Evolutionary conservation across 1,140 invertebrate species (phyloP).

Genomic region (Sesamia nonagrioides): DNA sequence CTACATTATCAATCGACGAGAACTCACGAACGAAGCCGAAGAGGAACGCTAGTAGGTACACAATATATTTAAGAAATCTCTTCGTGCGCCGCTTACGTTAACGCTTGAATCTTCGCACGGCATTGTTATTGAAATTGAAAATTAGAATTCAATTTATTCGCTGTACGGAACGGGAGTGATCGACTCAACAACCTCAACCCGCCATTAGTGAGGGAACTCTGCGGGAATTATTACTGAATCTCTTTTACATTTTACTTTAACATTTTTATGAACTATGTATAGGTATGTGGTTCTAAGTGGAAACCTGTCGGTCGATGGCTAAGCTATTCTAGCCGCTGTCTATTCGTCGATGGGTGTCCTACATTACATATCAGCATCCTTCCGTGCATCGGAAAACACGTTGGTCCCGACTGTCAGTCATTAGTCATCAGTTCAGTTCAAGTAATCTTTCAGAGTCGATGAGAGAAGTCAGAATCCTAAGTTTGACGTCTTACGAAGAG

Average conservation of each 20-base stretch:
- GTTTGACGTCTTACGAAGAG: no score
- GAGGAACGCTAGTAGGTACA: conserved; percentile 4
- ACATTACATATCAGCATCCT: no score
- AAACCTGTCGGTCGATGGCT: no score
- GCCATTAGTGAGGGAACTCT: conserved; percentile 45
- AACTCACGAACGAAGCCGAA: not conserved
- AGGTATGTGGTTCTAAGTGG: no score
- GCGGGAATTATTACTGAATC: conserved; percentile 47
- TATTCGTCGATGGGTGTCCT: no score
- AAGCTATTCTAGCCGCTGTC: no score
- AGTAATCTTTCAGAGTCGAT: no score
- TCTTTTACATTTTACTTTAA: conserved; percentile 47
- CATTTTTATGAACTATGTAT: not conserved
- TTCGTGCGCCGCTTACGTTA: conserved; percentile 48
- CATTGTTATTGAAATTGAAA: conserved; percentile 70
- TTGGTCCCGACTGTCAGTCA: no score
- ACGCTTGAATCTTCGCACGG: conserved; percentile 49
- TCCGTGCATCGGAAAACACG: no score
- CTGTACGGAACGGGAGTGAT: conserved; percentile 53
- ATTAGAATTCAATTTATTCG: conserved; percentile 72
- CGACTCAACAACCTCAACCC: conserved; percentile 49
- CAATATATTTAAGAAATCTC: conserved; percentile 52
- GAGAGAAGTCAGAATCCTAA: no score
- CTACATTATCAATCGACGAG: not conserved
- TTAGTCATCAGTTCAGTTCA: no score